A percentile compares a stretch with the other conserved stretches of the same genome.
Conservation (phyloP, 2,888 invertebrate species). For the Cyclophora punctaria region DNA sequence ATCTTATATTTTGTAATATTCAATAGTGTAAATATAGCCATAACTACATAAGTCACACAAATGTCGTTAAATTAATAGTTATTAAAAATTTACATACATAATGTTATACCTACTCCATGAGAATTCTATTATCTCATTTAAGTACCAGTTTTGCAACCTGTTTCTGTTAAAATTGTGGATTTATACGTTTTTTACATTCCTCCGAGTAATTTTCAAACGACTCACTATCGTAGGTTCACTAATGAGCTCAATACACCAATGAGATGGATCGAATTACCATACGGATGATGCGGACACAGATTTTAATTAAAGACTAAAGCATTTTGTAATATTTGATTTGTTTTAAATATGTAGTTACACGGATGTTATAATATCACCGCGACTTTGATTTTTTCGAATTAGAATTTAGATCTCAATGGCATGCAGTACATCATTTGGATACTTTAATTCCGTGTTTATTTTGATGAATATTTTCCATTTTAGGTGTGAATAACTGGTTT, state of each 20-base stretch:
- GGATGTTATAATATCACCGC: slow-evolving; percentile 12
- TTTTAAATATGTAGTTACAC: slow-evolving; percentile 1
- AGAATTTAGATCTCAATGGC: slow-evolving; percentile 11
- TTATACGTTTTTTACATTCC: background rate
- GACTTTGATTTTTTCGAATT: background rate
- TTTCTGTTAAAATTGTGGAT: background rate
- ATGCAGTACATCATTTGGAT: slow-evolving; percentile 7
- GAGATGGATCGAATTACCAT: no score
- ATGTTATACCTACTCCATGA: background rate
- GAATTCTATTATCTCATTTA: background rate
- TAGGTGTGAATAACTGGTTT: slow-evolving; percentile 9
- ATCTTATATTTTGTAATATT: no score
- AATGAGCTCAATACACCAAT: no score
- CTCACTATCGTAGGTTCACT: no score
- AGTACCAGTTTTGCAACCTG: background rate
- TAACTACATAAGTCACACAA: no score
- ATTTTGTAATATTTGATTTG: no score
- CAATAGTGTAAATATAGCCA: no score
- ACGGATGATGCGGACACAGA: no score
- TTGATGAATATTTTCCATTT: slow-evolving; percentile 6
- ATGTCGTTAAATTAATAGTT: no score
- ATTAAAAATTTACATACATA: no score
- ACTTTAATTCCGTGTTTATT: slow-evolving; percentile 15
- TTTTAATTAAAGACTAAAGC: no score
- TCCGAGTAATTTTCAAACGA: no score